Conservation (phyloP, 2,888 invertebrate genomes). For the Nymphalis polychloros region DNA sequence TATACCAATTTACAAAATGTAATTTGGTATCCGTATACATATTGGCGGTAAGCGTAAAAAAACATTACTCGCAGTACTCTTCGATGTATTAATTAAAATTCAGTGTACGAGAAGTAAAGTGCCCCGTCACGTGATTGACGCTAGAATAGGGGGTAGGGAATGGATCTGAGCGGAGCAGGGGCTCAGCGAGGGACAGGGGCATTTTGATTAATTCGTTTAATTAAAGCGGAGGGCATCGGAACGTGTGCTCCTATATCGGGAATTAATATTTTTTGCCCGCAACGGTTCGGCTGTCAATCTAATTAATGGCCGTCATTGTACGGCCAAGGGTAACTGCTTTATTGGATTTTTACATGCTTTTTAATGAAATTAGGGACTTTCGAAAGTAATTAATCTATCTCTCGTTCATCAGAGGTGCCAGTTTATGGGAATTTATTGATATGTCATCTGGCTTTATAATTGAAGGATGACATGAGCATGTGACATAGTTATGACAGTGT, state of each 20-base stretch:
- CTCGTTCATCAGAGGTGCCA: conserved; percentile 1
- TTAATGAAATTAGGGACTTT: conserved; percentile 29
- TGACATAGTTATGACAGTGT: too few species aligned
- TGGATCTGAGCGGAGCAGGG: conserved; percentile 29
- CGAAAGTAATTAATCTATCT: conserved; percentile 30
- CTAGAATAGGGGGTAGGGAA: conserved; percentile 26
- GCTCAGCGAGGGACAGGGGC: conserved; percentile 27
- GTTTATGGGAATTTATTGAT: neutral
- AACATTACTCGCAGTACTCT: conserved; percentile 22
- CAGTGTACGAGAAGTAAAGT: conserved; percentile 41
- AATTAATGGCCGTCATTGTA: conserved; percentile 42
- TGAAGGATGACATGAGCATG: neutral
- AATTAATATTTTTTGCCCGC: conserved; percentile 43
- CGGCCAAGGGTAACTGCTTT: conserved; percentile 23
- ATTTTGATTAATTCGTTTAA: conserved; percentile 56
- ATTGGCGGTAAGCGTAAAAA: conserved; percentile 6
- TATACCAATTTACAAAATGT: conserved; percentile 5
- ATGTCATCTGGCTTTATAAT: neutral
- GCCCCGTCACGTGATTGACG: conserved; percentile 46
- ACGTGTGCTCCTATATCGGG: conserved; percentile 44
- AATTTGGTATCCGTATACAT: too few species aligned
- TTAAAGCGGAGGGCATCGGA: conserved; percentile 49
- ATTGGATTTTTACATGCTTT: conserved; percentile 34
- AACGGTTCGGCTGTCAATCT: conserved; percentile 42
- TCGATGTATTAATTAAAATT: conserved; percentile 46